Conservation (phyloP, 2,888 invertebrate species). For the Cylindroiulus punctatus region DNA sequence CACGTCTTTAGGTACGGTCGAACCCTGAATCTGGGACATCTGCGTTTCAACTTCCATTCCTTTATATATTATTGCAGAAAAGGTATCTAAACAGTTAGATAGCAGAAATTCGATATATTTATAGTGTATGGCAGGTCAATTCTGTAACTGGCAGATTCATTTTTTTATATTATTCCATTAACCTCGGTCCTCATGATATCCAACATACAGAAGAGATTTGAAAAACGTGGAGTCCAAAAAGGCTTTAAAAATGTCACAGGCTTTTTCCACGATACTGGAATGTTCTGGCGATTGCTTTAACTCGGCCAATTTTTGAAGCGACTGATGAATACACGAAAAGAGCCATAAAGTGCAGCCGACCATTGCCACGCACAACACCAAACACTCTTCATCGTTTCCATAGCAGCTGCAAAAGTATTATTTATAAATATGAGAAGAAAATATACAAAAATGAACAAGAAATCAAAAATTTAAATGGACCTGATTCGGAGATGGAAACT, state of each 20-base stretch:
- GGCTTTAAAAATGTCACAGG: constrained; percentile 63
- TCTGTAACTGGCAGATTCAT: background rate
- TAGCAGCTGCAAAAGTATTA: constrained; percentile 61
- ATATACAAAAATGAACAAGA: background rate
- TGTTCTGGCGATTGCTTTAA: constrained; percentile 63
- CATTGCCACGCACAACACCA: constrained; percentile 80
- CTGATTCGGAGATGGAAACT: constrained; percentile 65
- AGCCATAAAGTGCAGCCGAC: constrained; percentile 66
- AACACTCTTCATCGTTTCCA: constrained; percentile 83
- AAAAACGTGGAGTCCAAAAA: constrained; percentile 64
- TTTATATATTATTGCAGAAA: constrained; percentile 77
- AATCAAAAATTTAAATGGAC: constrained; percentile 61
- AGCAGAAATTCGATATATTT: background rate
- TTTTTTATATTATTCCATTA: constrained; percentile 62
- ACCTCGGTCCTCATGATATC: constrained; percentile 70
- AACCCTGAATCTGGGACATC: constrained; percentile 59
- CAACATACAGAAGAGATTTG: constrained; percentile 65
- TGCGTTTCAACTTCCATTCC: constrained; percentile 75
- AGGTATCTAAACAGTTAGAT: constrained; percentile 70
- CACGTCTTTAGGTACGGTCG: constrained; percentile 59
- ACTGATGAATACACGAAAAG: constrained; percentile 63
- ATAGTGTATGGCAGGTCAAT: background rate
- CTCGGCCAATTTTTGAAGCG: constrained; percentile 64
- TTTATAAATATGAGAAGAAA: background rate
- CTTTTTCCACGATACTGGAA: constrained; percentile 64